A percentile compares a stretch with the other conserved stretches of the same genome.
Conservation (phyloP, 1,140 invertebrate species). For the Cataglyphis hispanica region DNA sequence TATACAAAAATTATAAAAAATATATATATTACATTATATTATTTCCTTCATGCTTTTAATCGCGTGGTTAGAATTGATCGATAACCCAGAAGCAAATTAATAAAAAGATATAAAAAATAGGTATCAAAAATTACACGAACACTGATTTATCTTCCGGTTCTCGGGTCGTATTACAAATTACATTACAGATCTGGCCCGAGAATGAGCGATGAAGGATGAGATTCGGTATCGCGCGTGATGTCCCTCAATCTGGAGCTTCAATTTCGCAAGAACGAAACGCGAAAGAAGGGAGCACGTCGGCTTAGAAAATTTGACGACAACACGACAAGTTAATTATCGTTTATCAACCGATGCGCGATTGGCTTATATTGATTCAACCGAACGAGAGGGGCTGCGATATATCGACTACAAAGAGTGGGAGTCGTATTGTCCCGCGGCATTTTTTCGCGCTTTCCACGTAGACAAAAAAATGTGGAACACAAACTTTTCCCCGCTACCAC, state of each 20-base stretch:
- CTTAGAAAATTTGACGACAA: conserved; percentile 28
- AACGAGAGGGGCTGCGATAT: background rate
- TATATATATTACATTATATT: background rate
- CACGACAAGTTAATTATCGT: conserved; percentile 44
- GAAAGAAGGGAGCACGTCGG: background rate
- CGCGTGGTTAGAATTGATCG: conserved; percentile 23
- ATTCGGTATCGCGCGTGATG: conserved; percentile 1
- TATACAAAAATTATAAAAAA: too few relatives aligned
- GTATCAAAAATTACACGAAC: background rate
- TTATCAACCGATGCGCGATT: background rate
- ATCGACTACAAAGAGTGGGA: background rate
- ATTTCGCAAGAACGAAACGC: background rate
- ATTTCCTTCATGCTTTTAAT: background rate
- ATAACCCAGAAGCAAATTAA: background rate
- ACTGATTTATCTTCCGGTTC: conserved; percentile 25
- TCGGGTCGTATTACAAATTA: conserved; percentile 20
- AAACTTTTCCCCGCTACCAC: conserved; percentile 57
- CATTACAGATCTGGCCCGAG: conserved; percentile 4
- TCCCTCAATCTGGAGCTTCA: too few relatives aligned
- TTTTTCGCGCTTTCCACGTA: conserved; percentile 51
- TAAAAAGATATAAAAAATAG: conserved; percentile 11
- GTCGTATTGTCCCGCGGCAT: conserved; percentile 21
- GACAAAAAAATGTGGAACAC: conserved; percentile 67
- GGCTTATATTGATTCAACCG: conserved; percentile 30
- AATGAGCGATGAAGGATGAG: conserved; percentile 19